Evolutionary conservation across 1,140 invertebrate species (phyloP), one percentile per base, ranked within the genome.

Genomic region (Glossosoma conforme): DNA sequence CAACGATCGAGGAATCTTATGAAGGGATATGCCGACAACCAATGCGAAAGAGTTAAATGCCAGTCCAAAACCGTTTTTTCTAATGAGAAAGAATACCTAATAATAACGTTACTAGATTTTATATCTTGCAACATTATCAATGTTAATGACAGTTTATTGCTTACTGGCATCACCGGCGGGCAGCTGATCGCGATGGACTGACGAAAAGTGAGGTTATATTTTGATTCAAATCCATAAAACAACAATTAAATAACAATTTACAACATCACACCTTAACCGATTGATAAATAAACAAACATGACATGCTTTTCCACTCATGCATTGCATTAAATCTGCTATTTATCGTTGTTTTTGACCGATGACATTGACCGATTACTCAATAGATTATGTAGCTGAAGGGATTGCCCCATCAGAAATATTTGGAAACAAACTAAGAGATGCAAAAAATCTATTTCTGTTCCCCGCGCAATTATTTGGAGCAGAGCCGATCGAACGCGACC

Each of bases 201-300:
- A 32, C 42, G 40, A 15, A 18, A 36, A 28, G 38, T 35, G 32
- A 58, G 56, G 56, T 58, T 58, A 58, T 58, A 44, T 58, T 58
- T 54, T 58, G 56, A 46, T 42, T 44, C 35, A 15, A 46, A 35
- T 15, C 14, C 2, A 24, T 44, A 13, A 36, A 46, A 44, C 14
- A 24, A 46, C 20, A 21, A 15, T 13, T 19, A 2, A 19, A 38
- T 49, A 14, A 13, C 20, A 8, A 20, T 4, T 35, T 19, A 17
- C 21, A 20, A 33, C 37, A 28, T 10, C 15, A 2, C 14, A 36
- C 33, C 8, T 14, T 15, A 38, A 11, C 2, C n/a, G 2, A 18
- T 5, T 38, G 3, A 17, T 38, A 17, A 15, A 38, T 19, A 38
- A n/a, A 15, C 5, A 15, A 17, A 10, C 4, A 38, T 18, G 13